Percentiles rank a stretch among this genome's conserved stretches.
These are phyloP conservation scores for Brienomyrus brachyistius DNA, from an alignment of 2,113 vertebrate species.

Conservation along the genomic window DNA sequence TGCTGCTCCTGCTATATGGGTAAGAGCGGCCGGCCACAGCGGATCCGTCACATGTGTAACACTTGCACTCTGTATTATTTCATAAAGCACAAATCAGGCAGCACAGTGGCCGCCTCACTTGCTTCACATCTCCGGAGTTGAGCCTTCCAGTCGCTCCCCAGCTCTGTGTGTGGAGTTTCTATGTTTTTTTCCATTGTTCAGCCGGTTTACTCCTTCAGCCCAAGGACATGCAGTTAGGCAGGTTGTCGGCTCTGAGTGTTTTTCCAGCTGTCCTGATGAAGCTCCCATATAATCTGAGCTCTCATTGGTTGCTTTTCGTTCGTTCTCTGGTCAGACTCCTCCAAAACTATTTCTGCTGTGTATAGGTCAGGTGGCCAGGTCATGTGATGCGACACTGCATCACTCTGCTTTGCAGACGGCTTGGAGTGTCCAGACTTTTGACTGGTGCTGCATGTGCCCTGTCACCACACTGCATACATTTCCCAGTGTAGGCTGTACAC, in stretches of 20 bases:
- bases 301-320: background rate
- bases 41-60: background rate
- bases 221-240: background rate
- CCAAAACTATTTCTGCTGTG: background rate
- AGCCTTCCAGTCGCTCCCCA: background rate
- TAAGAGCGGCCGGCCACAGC: conserved; percentile 24
- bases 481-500: background rate
- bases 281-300: background rate
- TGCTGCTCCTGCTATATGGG: conserved; percentile 69
- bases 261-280: background rate
- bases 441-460: background rate
- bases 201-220: background rate
- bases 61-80: background rate
- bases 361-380: background rate
- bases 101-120: background rate
- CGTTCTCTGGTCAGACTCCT: background rate
- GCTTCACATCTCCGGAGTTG: background rate
- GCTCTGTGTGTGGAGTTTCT: background rate
- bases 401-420: background rate
- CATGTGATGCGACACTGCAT: background rate
- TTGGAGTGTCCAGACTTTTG: background rate
- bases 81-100: background rate
- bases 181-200: background rate
- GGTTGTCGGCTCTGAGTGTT: background rate
- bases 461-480: background rate